phyloP scores from a whole-genome alignment of 2,113 vertebrate species.

The Pterocles gutturalis region DNA sequence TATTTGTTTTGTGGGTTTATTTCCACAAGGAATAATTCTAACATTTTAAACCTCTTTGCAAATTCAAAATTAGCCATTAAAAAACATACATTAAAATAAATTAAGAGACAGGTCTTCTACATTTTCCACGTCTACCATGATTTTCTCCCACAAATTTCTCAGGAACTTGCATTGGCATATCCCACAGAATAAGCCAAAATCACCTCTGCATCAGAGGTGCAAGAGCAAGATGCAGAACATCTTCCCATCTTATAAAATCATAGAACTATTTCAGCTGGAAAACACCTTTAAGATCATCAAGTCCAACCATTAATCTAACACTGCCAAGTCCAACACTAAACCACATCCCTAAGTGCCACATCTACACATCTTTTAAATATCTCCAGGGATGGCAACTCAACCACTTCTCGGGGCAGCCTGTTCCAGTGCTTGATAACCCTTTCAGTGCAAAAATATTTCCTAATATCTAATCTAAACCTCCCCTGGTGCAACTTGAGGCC shows the following conservation, averaged over 20 bases:
- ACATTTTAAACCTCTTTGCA: not conserved
- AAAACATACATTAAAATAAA: not conserved
- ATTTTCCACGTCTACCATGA: not conserved
- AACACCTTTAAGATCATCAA: no score
- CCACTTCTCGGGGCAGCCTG: no score
- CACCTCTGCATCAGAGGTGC: not conserved
- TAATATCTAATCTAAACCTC: no score
- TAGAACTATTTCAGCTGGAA: no score
- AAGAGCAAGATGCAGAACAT: fast-evolving
- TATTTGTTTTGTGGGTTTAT: not conserved
- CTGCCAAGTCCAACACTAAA: no score
- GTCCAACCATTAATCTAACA: no score
- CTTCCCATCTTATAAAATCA: not conserved
- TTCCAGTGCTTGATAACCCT: no score
- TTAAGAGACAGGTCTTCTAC: not conserved
- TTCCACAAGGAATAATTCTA: not conserved
- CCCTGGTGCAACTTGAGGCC: no score
- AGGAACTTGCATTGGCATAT: not conserved
- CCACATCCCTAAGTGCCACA: no score
- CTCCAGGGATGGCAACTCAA: no score
- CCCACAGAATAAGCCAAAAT: not conserved
- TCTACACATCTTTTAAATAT: no score
- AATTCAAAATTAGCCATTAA: not conserved
- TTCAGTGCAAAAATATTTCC: no score
- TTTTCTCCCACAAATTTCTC: not conserved